Conservation (phyloP, 2,113 vertebrate species). For the Romanogobio albipinnatus region DNA sequence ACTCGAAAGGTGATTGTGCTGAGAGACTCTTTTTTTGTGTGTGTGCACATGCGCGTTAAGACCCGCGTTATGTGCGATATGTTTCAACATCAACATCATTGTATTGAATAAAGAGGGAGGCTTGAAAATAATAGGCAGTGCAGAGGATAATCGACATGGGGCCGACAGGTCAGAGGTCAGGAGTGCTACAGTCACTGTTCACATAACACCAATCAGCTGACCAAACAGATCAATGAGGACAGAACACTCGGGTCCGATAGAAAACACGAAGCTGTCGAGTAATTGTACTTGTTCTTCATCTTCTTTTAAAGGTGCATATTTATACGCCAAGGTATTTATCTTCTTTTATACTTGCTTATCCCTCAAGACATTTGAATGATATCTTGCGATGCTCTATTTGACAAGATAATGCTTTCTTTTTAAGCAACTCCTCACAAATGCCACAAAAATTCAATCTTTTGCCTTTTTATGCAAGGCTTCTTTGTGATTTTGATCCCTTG, state of each 20-base stretch:
- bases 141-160: slow-evolving; percentile 27
- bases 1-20: neutral
- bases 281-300: neutral
- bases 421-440: slow-evolving; percentile 16
- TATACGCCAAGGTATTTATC: slow-evolving; percentile 12
- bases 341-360: neutral
- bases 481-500: slow-evolving; percentile 40
- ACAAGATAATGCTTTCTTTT: slow-evolving; percentile 39
- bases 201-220: slow-evolving; percentile 59
- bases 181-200: slow-evolving; percentile 50
- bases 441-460: slow-evolving; percentile 56
- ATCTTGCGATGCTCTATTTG: slow-evolving; percentile 24
- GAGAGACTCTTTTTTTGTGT: neutral
- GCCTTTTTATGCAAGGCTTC: slow-evolving; percentile 37
- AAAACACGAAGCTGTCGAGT: slow-evolving; percentile 40
- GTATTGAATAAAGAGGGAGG: neutral
- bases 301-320: too few species aligned
- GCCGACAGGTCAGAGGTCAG: slow-evolving; percentile 47
- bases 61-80: neutral
- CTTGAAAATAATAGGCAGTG: slow-evolving; percentile 44
- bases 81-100: slow-evolving; percentile 3
- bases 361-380: slow-evolving; percentile 19
- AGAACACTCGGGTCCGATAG: slow-evolving; percentile 35
- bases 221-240: slow-evolving; percentile 68
- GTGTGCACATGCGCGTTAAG: neutral